These are phyloP conservation scores for Xiphias gladius DNA, from an alignment of 2,113 vertebrate genomes.

Conservation along the genomic window DNA sequence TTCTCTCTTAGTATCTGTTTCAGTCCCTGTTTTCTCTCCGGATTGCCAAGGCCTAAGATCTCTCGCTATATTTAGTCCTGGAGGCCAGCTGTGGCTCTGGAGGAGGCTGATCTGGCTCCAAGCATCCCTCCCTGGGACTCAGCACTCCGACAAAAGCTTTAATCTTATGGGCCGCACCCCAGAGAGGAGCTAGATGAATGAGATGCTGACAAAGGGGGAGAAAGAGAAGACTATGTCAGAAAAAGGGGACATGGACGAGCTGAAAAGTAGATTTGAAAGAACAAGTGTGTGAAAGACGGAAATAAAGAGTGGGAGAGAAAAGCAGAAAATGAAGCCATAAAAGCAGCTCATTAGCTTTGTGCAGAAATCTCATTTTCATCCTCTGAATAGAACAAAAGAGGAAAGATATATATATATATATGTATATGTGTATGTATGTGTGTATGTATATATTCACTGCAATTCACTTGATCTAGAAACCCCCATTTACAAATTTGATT, in stretches of 20 bases:
- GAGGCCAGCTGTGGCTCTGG: slow-evolving; percentile 55
- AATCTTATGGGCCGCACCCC: slow-evolving; percentile 63
- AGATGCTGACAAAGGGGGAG: slow-evolving; percentile 18
- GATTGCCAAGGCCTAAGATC: slow-evolving; percentile 13
- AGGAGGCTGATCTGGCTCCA: slow-evolving; percentile 52
- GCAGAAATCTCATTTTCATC: slow-evolving; percentile 54
- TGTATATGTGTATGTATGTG: too few species aligned
- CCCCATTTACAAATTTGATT: too few species aligned
- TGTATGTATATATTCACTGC: too few species aligned
- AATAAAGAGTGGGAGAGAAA: slow-evolving; percentile 10
- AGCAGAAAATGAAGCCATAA: slow-evolving; percentile 36
- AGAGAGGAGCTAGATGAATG: slow-evolving; percentile 49
- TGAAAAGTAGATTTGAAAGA: slow-evolving; percentile 48
- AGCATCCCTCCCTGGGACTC: slow-evolving; percentile 23
- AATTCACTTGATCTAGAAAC: too few species aligned
- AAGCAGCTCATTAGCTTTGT: slow-evolving; percentile 62
- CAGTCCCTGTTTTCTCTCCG: slow-evolving; percentile 15
- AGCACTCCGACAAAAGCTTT: slow-evolving; percentile 59
- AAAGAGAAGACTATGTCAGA: not conserved
- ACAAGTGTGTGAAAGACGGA: not conserved
- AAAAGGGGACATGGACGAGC: not conserved
- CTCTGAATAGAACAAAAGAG: slow-evolving; percentile 39
- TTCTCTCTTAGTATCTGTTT: slow-evolving; percentile 13
- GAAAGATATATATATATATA: not conserved
- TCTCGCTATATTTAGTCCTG: slow-evolving; percentile 64